Evolutionary conservation across 92 coral and sea anemone genomes (phyloP).

Genomic region (Phenganax subtilis): DNA sequence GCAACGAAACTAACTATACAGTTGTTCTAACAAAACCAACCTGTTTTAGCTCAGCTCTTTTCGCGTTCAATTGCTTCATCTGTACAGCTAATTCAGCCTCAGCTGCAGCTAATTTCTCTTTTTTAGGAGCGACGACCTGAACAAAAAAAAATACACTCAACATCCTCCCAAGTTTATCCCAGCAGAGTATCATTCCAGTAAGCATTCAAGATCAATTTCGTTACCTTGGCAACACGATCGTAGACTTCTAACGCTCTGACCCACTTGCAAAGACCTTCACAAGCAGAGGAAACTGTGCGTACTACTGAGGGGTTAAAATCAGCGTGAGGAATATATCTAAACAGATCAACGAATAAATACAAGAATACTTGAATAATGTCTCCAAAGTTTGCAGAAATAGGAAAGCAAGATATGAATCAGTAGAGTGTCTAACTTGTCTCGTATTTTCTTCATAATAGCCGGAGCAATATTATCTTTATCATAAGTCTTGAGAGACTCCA

Average conservation of each 20-base stretch:
- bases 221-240: slow-evolving; percentile 97
- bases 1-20: no score
- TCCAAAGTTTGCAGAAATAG: neutral
- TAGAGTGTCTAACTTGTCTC: slow-evolving; percentile 75
- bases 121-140: slow-evolving; percentile 98
- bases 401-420: neutral
- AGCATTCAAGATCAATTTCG: neutral
- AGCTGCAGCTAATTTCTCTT: slow-evolving; percentile 84
- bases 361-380: neutral
- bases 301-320: slow-evolving; percentile 91
- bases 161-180: neutral
- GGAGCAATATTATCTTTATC: slow-evolving; percentile 88
- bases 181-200: neutral
- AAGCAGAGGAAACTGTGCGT: slow-evolving; percentile 94
- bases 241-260: slow-evolving; percentile 97
- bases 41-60: slow-evolving; percentile 95
- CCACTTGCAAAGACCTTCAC: slow-evolving; percentile 98
- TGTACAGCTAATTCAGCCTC: slow-evolving; percentile 95
- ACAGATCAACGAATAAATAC: neutral
- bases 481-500: slow-evolving; percentile 88
- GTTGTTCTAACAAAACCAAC: slow-evolving; percentile 16
- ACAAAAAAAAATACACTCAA: neutral
- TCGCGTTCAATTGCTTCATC: slow-evolving; percentile 89
- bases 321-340: slow-evolving; percentile 85
- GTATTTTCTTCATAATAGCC: slow-evolving; percentile 87